phyloP scores from a whole-genome alignment of 2,888 invertebrate genomes.

The Watsonalla binaria region DNA sequence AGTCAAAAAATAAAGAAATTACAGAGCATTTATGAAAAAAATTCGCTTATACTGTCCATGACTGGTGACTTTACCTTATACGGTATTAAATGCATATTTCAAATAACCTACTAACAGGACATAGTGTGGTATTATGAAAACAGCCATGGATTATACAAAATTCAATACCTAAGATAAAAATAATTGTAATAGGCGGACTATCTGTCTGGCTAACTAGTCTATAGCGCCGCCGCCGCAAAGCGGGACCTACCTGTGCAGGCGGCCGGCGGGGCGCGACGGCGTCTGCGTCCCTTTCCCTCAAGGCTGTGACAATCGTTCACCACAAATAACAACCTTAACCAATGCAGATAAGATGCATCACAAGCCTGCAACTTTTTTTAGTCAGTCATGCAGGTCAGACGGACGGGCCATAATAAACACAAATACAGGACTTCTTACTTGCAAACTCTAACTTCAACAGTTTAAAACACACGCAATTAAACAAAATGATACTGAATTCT shows the following conservation, averaged over 20 bases:
- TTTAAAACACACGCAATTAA: neutral
- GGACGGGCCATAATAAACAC: constrained; percentile 35
- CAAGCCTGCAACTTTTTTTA: constrained; percentile 22
- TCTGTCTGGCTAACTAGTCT: constrained; percentile 26
- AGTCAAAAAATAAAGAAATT: too few relatives aligned
- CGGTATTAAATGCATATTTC: too few relatives aligned
- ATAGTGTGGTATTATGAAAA: neutral
- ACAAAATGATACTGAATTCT: neutral
- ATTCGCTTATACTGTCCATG: too few relatives aligned
- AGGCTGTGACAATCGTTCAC: constrained; percentile 38
- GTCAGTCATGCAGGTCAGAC: constrained; percentile 37
- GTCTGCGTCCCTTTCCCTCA: constrained; percentile 69
- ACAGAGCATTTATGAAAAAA: too few relatives aligned
- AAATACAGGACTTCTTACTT: neutral
- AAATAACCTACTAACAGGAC: too few relatives aligned
- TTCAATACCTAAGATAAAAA: neutral
- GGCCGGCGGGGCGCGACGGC: constrained; percentile 45
- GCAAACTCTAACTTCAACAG: constrained; percentile 2
- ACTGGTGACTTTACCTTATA: too few relatives aligned
- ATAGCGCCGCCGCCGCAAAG: constrained; percentile 44
- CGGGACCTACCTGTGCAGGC: constrained; percentile 56
- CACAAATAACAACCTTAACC: constrained; percentile 32
- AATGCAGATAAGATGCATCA: constrained; percentile 3
- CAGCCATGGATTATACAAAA: neutral
- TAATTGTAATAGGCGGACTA: neutral